Conservation (phyloP, 2,113 vertebrate genomes). For the Neolamprologus toae region DNA sequence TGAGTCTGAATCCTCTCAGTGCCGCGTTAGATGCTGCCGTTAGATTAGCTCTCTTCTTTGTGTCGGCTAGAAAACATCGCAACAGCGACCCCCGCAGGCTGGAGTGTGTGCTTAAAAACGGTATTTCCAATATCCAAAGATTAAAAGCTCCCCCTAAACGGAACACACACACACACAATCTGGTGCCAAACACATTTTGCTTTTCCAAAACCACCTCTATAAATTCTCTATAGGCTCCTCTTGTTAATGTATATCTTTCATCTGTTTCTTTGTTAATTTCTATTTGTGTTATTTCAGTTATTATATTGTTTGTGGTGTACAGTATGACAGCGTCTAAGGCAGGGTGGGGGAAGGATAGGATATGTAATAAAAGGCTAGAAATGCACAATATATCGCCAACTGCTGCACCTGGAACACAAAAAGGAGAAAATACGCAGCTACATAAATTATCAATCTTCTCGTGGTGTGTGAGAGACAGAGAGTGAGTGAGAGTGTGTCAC, state of each 20-base stretch:
- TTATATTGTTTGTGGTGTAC: rapidly evolving
- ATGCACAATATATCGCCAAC: rapidly evolving
- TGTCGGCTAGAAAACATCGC: not conserved
- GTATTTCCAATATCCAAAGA: no score
- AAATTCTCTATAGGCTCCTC: not conserved
- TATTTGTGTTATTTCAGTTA: not conserved
- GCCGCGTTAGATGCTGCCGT: not conserved
- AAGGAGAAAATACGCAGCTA: not conserved
- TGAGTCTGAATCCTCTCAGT: not conserved
- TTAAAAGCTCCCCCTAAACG: not conserved
- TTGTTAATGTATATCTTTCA: not conserved
- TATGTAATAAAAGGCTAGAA: not conserved
- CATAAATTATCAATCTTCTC: not conserved
- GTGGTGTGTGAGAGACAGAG: not conserved
- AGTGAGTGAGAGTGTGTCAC: not conserved
- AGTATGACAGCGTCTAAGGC: rapidly evolving
- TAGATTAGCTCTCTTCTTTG: not conserved
- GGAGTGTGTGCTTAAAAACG: not conserved
- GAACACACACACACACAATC: not conserved
- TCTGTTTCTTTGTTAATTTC: not conserved
- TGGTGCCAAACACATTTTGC: not conserved
- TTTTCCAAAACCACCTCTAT: rapidly evolving
- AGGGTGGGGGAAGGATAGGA: not conserved
- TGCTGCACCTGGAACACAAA: not conserved
- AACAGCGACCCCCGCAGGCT: not conserved